Conservation (phyloP, 2,888 invertebrate genomes). For the Actias luna region DNA sequence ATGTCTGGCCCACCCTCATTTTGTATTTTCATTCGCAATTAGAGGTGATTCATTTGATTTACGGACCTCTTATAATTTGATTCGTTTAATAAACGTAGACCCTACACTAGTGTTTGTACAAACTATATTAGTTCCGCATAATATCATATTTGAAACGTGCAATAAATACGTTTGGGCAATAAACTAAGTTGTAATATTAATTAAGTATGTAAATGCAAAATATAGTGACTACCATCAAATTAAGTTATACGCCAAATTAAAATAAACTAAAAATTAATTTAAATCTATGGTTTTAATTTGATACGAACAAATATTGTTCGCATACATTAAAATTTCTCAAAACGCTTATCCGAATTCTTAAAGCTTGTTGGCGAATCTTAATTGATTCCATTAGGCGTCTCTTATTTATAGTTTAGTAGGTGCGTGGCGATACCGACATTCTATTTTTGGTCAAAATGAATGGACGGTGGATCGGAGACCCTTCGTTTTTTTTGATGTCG, state of each 20-base stretch:
- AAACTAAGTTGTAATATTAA: not conserved
- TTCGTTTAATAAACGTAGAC: not conserved
- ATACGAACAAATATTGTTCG: not conserved
- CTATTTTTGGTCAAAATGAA: slow-evolving; percentile 7
- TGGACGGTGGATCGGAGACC: slow-evolving; percentile 41
- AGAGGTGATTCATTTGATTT: slow-evolving; percentile 6
- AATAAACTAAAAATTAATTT: not conserved
- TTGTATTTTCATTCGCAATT: slow-evolving; percentile 31
- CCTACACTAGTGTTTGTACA: not conserved
- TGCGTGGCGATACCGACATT: slow-evolving; percentile 1
- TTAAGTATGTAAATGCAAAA: not conserved
- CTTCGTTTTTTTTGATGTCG: slow-evolving; percentile 55
- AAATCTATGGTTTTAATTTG: not conserved
- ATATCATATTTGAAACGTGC: not conserved
- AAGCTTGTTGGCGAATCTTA: slow-evolving; percentile 24
- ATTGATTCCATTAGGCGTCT: slow-evolving; percentile 29
- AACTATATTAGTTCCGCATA: not conserved
- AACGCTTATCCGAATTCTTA: slow-evolving; percentile 18
- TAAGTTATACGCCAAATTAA: not conserved
- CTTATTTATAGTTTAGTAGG: slow-evolving; percentile 20
- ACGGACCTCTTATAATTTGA: slow-evolving; percentile 1
- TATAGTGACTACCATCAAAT: not conserved
- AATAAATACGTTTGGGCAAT: not conserved
- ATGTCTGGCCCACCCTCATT: slow-evolving; percentile 31
- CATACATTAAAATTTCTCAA: not conserved